Conservation (phyloP, 2,113 vertebrate species). For the Cyanistes caeruleus region DNA sequence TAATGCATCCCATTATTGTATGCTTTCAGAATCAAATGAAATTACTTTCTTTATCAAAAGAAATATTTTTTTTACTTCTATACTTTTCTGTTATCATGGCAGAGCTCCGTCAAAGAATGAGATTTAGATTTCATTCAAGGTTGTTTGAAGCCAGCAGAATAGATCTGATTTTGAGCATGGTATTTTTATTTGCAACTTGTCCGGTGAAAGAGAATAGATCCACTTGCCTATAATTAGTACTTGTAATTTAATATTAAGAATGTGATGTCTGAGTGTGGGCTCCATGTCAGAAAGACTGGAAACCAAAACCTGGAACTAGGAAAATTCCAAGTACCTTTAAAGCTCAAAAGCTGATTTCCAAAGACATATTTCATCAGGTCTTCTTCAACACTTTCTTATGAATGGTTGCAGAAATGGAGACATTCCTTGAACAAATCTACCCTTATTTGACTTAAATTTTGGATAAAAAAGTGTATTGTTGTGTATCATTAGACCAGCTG, state of each 20-base stretch:
- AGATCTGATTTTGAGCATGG: neutral
- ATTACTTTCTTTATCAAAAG: neutral
- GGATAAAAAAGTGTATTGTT: neutral
- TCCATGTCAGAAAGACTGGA: neutral
- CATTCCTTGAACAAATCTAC: neutral
- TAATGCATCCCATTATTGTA: neutral
- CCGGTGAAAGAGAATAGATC: neutral
- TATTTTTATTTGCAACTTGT: neutral
- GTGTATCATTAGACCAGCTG: neutral
- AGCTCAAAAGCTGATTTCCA: neutral
- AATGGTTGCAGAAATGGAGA: neutral
- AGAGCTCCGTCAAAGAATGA: neutral
- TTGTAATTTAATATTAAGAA: neutral
- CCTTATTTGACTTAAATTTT: neutral
- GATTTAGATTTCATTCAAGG: neutral
- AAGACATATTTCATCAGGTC: neutral
- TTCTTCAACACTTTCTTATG: neutral
- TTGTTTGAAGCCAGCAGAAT: neutral
- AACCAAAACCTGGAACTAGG: neutral
- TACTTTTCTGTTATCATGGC: neutral
- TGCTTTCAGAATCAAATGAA: neutral
- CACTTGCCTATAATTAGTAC: neutral
- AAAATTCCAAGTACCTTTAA: neutral
- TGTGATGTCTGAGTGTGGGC: neutral
- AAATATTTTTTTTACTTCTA: neutral